Conservation (phyloP, 1,140 invertebrate species). For the Daktulosphaira vitifoliae region DNA sequence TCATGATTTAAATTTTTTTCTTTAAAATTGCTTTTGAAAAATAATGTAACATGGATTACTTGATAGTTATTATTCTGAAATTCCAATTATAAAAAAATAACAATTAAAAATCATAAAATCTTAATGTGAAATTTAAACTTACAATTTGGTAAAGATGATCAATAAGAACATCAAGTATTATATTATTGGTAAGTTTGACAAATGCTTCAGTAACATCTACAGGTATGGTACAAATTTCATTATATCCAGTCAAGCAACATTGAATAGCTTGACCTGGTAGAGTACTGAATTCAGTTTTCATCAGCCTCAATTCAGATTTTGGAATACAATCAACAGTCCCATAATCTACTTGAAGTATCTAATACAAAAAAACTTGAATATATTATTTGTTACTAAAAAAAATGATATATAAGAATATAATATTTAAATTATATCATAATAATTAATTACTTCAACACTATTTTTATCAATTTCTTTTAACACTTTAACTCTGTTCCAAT, state of each 20-base stretch:
- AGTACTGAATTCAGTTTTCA: background rate
- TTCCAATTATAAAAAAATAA: background rate
- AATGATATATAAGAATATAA: too few species aligned
- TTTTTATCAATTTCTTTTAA: background rate
- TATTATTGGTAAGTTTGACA: background rate
- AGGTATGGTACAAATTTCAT: background rate
- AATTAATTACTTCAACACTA: background rate
- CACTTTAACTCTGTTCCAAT: slow-evolving; percentile 8
- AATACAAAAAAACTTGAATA: background rate
- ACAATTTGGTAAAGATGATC: slow-evolving; percentile 1
- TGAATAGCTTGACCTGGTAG: slow-evolving; percentile 14
- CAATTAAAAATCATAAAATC: background rate
- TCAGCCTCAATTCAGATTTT: background rate
- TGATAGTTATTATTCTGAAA: background rate
- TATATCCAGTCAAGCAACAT: slow-evolving; percentile 11
- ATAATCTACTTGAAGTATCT: slow-evolving; percentile 10
- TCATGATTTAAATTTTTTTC: background rate
- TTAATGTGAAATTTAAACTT: background rate
- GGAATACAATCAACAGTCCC: slow-evolving; percentile 1
- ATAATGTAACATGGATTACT: slow-evolving; percentile 2
- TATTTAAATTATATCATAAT: too few species aligned
- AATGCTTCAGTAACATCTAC: background rate
- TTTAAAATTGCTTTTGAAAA: background rate
- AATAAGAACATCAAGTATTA: background rate
- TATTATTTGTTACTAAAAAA: too few species aligned